phyloP scores from a whole-genome alignment of 2,113 vertebrate genomes.

The Steatornis caripensis region DNA sequence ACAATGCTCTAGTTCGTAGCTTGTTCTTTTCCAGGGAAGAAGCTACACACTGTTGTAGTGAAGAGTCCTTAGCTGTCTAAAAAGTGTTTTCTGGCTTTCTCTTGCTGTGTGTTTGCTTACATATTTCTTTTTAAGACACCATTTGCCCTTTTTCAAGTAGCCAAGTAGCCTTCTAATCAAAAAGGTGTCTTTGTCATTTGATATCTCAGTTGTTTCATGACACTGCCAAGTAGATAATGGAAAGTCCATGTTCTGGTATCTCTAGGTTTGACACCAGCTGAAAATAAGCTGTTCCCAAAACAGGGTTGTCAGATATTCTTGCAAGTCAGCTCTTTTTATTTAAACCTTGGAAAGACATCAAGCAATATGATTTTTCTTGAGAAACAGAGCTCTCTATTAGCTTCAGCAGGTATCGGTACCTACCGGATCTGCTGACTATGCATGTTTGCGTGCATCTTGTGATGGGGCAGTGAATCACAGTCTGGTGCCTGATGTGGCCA shows the following conservation, averaged over 20 bases:
- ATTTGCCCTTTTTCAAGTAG: neutral
- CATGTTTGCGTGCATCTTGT: neutral
- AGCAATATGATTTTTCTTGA: neutral
- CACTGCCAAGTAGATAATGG: neutral
- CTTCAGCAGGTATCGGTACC: neutral
- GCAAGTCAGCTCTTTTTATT: neutral
- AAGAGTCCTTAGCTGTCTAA: neutral
- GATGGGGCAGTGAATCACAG: neutral
- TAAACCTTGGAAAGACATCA: neutral
- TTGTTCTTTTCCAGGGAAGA: neutral
- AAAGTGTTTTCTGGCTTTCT: neutral
- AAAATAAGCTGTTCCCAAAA: neutral
- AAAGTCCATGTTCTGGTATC: neutral
- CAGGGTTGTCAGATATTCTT: neutral
- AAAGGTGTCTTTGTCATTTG: neutral
- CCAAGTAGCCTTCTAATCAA: neutral
- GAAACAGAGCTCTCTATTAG: neutral
- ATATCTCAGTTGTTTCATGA: neutral
- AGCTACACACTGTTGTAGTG: accelerated
- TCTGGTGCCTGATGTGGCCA: neutral
- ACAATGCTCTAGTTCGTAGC: neutral
- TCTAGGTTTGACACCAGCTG: neutral
- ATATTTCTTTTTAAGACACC: neutral
- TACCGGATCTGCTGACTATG: neutral
- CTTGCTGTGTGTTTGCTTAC: neutral